These are phyloP conservation scores for Drosophila subobscura DNA, from an alignment of 1,140 invertebrate species.

Conservation along the genomic window DNA sequence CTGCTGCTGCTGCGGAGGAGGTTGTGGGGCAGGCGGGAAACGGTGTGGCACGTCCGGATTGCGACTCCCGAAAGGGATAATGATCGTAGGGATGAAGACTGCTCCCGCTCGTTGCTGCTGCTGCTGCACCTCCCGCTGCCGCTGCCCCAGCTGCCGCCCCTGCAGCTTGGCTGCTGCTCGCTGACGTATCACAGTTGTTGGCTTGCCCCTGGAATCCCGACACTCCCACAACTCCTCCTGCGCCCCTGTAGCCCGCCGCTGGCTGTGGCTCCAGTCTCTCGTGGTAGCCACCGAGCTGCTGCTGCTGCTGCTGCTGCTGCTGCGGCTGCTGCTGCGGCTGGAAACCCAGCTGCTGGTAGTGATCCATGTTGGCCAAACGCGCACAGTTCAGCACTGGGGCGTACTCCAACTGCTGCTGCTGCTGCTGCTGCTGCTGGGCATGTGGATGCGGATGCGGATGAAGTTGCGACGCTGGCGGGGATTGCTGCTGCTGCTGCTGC, in stretches of 20 bases:
- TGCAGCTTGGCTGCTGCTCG: constrained; percentile 71
- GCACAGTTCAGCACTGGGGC: constrained; percentile 75
- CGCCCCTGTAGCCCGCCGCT: constrained; percentile 39
- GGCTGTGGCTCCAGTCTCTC: constrained; percentile 26
- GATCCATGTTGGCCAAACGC: constrained; percentile 75
- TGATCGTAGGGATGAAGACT: constrained; percentile 85
- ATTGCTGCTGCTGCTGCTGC: constrained; percentile 58
- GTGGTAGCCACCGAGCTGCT: constrained; percentile 37
- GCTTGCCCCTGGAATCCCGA: constrained; percentile 30
- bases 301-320: constrained; percentile 32
- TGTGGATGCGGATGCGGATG: constrained; percentile 52
- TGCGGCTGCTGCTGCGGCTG: constrained; percentile 52
- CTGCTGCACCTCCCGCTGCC: neutral
- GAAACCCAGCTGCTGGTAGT: constrained; percentile 72
- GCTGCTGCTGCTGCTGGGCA: constrained; percentile 39
- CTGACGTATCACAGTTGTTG: constrained; percentile 40
- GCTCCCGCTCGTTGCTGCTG: constrained; percentile 21
- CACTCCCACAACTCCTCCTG: constrained; percentile 18
- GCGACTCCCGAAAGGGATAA: constrained; percentile 83
- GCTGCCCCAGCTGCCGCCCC: neutral
- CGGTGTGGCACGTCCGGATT: constrained; percentile 87
- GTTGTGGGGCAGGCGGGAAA: constrained; percentile 84
- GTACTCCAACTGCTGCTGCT: constrained; percentile 72
- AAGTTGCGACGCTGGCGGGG: constrained; percentile 41
- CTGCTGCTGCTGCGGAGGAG: constrained; percentile 54